phyloP scores from a whole-genome alignment of 2,113 vertebrate genomes.

The Eubucco bourcierii region DNA sequence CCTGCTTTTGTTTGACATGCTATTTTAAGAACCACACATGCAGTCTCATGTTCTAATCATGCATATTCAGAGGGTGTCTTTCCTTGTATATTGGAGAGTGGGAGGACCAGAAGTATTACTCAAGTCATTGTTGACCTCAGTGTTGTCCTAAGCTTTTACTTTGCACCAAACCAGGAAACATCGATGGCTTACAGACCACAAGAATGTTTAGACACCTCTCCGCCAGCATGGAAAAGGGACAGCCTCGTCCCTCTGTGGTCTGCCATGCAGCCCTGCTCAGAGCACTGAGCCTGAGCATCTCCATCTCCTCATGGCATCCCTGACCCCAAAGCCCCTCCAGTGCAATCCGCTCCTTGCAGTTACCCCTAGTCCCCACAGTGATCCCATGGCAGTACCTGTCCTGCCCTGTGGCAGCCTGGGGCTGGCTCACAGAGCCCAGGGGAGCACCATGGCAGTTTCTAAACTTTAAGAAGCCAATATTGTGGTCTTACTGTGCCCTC shows the following conservation, averaged over 20 bases:
- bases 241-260: rapidly evolving
- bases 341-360: neutral
- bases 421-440: neutral
- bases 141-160: neutral
- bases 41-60: neutral
- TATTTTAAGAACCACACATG: neutral
- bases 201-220: neutral
- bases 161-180: neutral
- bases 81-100: neutral
- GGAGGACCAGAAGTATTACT: neutral
- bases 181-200: neutral
- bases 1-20: neutral
- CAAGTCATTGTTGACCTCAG: neutral
- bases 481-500: rapidly evolving
- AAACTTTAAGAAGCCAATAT: rapidly evolving
- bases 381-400: neutral
- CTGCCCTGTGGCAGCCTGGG: neutral
- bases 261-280: rapidly evolving
- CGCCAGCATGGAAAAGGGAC: rapidly evolving
- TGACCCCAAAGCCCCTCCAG: rapidly evolving
- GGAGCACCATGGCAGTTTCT: neutral
- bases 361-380: neutral
- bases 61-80: neutral
- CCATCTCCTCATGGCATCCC: too few relatives aligned
- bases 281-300: neutral